These are phyloP conservation scores for Corythoichthys intestinalis DNA, from an alignment of 2,113 vertebrate species.

Conservation along the genomic window DNA sequence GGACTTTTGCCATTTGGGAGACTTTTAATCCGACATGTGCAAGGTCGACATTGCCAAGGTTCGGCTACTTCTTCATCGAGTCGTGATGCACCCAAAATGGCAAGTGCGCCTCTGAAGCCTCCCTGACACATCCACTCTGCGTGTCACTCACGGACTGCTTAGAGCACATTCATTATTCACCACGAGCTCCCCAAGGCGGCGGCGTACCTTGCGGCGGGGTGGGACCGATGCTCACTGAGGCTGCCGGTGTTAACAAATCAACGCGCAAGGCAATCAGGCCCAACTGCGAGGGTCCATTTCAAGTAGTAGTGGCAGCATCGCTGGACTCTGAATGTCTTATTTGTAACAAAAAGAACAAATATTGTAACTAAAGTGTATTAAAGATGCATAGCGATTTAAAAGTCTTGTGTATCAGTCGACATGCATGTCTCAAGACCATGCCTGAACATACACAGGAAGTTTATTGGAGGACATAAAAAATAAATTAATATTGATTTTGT, in stretches of 20 bases:
- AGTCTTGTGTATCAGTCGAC: not conserved
- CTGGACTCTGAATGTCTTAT: not conserved
- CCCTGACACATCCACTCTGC: constrained; percentile 17
- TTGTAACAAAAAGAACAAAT: not conserved
- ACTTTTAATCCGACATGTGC: not conserved
- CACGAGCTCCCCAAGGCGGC: constrained; percentile 20
- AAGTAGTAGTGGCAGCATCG: constrained; percentile 14
- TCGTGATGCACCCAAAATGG: not conserved
- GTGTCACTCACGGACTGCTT: constrained; percentile 32
- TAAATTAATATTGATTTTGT: not conserved
- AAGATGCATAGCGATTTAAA: not conserved
- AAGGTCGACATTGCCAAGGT: not conserved
- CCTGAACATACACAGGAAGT: too few relatives aligned
- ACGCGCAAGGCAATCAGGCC: constrained; percentile 15
- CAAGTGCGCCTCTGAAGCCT: constrained; percentile 17
- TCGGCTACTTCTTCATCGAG: not conserved
- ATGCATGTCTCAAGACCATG: not conserved
- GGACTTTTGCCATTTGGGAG: not conserved
- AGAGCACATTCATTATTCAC: constrained; percentile 57
- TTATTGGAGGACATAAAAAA: not conserved
- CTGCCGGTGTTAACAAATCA: constrained; percentile 36
- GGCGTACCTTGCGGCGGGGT: constrained; percentile 5
- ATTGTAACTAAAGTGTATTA: not conserved
- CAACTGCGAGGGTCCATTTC: constrained; percentile 2
- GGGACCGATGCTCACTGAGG: constrained; percentile 22